Base-by-base conservation (phyloP, 2,797 vertebrate species). In the Furcifer pardalis region DNA sequence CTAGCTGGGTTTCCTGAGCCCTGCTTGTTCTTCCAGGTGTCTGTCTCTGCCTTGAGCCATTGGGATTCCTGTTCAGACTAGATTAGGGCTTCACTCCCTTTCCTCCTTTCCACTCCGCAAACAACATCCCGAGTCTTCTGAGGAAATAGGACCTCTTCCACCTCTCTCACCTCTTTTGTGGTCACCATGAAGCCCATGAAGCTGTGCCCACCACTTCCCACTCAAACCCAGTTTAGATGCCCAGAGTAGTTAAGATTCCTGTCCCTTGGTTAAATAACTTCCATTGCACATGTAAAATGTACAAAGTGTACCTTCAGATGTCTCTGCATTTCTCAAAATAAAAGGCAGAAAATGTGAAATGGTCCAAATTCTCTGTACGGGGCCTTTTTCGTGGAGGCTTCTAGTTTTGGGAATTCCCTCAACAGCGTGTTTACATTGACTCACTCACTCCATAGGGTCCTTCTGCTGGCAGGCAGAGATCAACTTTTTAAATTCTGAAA, bases 11-110 rank as follows among this genome's bases (percentile, higher is more conserved):
- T 59, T 80, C 84, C 32, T 81, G 74, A 77, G 77, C 0, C 74
- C 30, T 75, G 81, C 66, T 60, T 44, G 2, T 63, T 83, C 40
- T 72, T 17, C 86, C 87, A 83, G 82, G 86, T 89, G 71, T 25
- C 73, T 77, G 44, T 85, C 27, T 71, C 10, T 69, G 81, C 85
- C 78, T 84, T 19, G 0, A 87, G 84, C 68, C 72, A 82, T 82
- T 30, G 7, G 9, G 1, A 9, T 84, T 75, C 52, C 77, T 79
- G 83, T n/a, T 65, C 78, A 77, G 23, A 9, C 0, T 0, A 35
- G n/a, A 77, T 56, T 86, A 3, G 37, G 0, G 7, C 32, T 44
- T 81, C 52, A 40, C 56, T 66, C 73, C 83, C 66, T 0, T 8
- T 19, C 60, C 68, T 8, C 60, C 68, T 83, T 80, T 27, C 76